Conservation (phyloP, 2,797 vertebrate genomes). For the Siniperca scherzeri region DNA sequence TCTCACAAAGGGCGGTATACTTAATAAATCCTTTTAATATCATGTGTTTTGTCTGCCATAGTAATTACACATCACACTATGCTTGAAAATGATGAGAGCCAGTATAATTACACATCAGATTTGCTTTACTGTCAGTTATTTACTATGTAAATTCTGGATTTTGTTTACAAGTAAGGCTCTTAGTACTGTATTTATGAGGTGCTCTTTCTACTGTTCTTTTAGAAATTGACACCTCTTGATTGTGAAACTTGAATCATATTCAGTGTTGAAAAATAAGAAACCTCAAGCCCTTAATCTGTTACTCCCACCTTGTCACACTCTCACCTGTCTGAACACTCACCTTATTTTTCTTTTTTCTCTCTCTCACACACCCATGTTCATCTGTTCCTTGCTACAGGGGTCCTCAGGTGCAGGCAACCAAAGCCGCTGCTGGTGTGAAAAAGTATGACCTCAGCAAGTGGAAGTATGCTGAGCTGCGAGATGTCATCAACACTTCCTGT, state of each 20-base stretch:
- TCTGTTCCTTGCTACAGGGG: constrained; percentile 84
- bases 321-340: constrained; percentile 17
- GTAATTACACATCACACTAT: background rate
- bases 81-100: background rate
- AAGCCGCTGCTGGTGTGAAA: constrained; percentile 93
- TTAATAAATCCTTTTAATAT: constrained; percentile 18
- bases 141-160: background rate
- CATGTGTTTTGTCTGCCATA: background rate
- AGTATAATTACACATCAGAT: background rate
- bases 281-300: background rate
- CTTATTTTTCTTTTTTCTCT: background rate
- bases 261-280: constrained; percentile 8
- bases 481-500: constrained; percentile 99
- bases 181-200: background rate
- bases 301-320: constrained; percentile 18
- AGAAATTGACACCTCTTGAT: constrained; percentile 1
- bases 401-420: constrained; percentile 94
- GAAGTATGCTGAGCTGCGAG: constrained; percentile 98
- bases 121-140: background rate
- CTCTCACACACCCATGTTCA: constrained; percentile 17
- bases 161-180: background rate
- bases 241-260: constrained; percentile 27
- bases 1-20: constrained; percentile 1
- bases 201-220: background rate
- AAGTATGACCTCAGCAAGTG: constrained; percentile 99